Percentiles rank a stretch among this genome's conserved stretches.
These are phyloP conservation scores for Neelides folsomi DNA, from an alignment of 2,888 invertebrate genomes.

Conservation along the genomic window DNA sequence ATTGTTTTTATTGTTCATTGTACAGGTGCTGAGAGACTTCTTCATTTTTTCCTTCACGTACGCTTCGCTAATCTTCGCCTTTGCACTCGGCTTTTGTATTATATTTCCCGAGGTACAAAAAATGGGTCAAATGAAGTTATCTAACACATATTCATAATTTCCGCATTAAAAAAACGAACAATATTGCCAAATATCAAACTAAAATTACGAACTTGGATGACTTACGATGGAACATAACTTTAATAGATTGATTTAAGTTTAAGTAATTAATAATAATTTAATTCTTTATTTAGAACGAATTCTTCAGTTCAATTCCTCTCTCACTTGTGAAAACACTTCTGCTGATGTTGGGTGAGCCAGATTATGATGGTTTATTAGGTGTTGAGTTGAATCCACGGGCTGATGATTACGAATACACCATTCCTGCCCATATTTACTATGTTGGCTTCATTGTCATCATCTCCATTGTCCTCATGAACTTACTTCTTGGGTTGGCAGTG, in stretches of 20 bases:
- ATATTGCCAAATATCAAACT: too few species aligned
- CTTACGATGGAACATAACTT: too few species aligned
- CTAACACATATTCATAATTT: background rate
- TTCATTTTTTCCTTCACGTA: constrained; percentile 56
- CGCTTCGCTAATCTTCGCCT: constrained; percentile 63
- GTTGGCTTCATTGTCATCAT: constrained; percentile 15
- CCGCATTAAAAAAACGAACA: background rate
- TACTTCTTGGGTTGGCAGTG: constrained; percentile 21
- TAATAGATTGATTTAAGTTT: too few species aligned
- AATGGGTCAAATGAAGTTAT: too few species aligned
- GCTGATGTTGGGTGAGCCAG: constrained; percentile 22
- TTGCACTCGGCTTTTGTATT: constrained; percentile 65
- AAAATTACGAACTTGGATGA: too few species aligned
- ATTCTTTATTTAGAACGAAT: background rate
- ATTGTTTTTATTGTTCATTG: too few species aligned
- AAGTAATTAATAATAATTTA: too few species aligned
- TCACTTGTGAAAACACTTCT: constrained; percentile 17
- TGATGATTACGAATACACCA: constrained; percentile 6
- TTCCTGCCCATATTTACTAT: constrained; percentile 19
- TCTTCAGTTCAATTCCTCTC: constrained; percentile 5
- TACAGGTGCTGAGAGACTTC: constrained; percentile 11
- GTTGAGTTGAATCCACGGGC: constrained; percentile 3
- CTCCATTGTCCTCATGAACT: constrained; percentile 18
- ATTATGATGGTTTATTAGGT: constrained; percentile 13
- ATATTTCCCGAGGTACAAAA: constrained; percentile 50